Evolutionary conservation across 2,888 invertebrate species (phyloP), one percentile per base, ranked within the genome.

Genomic region (Candidula unifasciata): DNA sequence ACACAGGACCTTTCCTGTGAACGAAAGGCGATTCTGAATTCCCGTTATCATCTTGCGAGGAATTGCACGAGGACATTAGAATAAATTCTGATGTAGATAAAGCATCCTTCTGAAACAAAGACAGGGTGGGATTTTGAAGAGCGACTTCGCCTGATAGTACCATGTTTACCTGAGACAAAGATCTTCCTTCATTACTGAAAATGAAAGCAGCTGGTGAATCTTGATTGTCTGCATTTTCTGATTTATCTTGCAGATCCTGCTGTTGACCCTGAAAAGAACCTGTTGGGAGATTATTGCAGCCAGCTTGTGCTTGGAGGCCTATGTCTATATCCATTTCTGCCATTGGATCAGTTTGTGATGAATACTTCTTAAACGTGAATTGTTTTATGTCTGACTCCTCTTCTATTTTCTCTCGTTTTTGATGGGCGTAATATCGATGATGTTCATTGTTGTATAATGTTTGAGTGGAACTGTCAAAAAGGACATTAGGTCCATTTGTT

Each of bases 71-170:
- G 3, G 69, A 16, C 80, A 80, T 80, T 10, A 54, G 69, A 30
- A 69, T 69, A 24, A 69, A 69, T 52, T 80, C 80, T 10, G 80
- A 80, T 6, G 80, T 69, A 3, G 80, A 80, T 8, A 80, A 54
- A 24, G 13, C 69, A 66, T 80, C 80, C 18, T 80, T 68, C 18
- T 80, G 80, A 52, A 80, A 80, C 54, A 69, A 66, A 13, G 80
- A 69, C 68, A 80, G 24, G 2, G 69, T 69, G 1, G 80, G 80
- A 54, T 80, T 69, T 27, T 68, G 68, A 52, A 80, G 30, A 5
- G 80, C 16, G 33, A 80, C 68, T 3, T 80, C 80, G 13, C 57
- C 3, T 13, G 66, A 37, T 30, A 44, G 79, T 18, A 69, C 30
- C n/a, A 54, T 52, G 10, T 24, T 44, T 6, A 68, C 10, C 5